These are phyloP conservation scores for Hydrolagus colliei DNA, from an alignment of 2,797 vertebrate genomes.

Conservation along the genomic window DNA sequence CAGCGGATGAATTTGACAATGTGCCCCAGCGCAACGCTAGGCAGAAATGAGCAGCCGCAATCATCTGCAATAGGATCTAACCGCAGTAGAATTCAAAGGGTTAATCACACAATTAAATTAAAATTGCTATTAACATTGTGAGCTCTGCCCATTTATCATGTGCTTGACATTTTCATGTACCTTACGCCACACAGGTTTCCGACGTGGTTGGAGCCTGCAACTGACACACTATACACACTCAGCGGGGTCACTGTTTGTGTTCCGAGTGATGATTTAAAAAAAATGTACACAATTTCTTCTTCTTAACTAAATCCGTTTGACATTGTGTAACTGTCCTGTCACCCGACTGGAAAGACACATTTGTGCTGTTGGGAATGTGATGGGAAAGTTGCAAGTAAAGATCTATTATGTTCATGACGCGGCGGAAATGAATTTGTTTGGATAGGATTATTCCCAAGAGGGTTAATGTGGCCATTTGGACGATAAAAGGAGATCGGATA, in stretches of 20 bases:
- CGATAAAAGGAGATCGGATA: no score
- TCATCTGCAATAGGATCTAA: background rate
- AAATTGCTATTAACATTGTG: constrained; percentile 21
- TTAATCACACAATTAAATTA: constrained; percentile 21
- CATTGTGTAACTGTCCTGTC: background rate
- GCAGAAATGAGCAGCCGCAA: background rate
- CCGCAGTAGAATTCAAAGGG: background rate
- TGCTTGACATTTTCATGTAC: background rate
- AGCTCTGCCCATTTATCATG: constrained; percentile 17
- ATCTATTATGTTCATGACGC: no score
- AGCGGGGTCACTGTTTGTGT: background rate
- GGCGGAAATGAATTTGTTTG: background rate
- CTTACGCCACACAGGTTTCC: background rate
- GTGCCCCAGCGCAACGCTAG: no score
- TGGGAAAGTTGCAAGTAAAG: background rate
- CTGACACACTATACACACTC: no score
- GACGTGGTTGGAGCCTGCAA: background rate
- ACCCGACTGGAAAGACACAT: no score
- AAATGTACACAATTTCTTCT: background rate
- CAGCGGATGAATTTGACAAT: no score
- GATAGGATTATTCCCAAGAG: background rate
- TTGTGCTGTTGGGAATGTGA: background rate
- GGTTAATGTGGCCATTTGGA: background rate
- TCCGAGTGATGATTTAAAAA: background rate
- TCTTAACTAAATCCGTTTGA: background rate